Evolutionary conservation across 1,140 invertebrate species (phyloP).

Genomic region (Paracyclopina nana): DNA sequence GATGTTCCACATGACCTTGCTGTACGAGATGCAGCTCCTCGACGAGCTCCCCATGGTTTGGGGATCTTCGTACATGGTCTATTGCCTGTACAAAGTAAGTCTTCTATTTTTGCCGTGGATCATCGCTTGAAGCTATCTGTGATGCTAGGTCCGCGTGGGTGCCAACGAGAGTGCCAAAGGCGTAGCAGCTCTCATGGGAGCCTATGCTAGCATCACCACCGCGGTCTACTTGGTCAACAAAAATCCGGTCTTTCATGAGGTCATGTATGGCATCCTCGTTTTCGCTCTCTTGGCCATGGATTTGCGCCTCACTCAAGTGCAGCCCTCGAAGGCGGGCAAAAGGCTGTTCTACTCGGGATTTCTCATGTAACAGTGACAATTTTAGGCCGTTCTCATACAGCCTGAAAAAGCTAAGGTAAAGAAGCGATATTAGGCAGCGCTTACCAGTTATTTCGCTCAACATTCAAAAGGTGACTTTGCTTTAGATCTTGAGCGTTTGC

Average conservation of each 20-base stretch:
- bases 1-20: conserved; percentile 31
- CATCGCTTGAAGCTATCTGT: conserved; percentile 8
- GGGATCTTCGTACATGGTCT: conserved; percentile 24
- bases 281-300: conserved; percentile 22
- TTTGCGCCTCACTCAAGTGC: too few species aligned
- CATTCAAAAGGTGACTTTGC: too few species aligned
- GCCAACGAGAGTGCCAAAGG: conserved; percentile 20
- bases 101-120: conserved; percentile 20
- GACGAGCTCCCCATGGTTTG: conserved; percentile 31
- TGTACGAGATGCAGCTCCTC: conserved; percentile 30
- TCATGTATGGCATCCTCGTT: conserved; percentile 25
- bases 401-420: too few species aligned
- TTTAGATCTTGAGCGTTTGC: too few species aligned
- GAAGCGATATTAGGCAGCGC: too few species aligned
- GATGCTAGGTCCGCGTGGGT: conserved; percentile 19
- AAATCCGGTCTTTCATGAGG: conserved; percentile 25
- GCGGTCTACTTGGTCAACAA: conserved; percentile 24
- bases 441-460: too few species aligned
- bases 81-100: conserved; percentile 24
- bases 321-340: too few species aligned
- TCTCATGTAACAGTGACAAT: too few species aligned
- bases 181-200: conserved; percentile 20
- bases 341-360: too few species aligned
- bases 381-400: too few species aligned
- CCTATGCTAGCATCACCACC: conserved; percentile 24